These are phyloP conservation scores for Polyploca ridens DNA, from an alignment of 2,888 invertebrate genomes.

Conservation along the genomic window DNA sequence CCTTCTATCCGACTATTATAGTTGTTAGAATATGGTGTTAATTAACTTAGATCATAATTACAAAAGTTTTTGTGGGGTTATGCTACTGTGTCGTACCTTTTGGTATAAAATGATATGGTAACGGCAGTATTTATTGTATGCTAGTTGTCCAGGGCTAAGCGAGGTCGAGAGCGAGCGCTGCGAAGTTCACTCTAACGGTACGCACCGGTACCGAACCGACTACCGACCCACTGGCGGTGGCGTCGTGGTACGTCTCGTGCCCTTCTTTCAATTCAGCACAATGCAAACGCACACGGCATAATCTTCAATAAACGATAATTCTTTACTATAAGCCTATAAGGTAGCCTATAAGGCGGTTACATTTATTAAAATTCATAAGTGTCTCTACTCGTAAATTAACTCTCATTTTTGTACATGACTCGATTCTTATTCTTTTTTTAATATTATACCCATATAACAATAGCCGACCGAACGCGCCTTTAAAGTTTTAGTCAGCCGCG, in stretches of 20 bases:
- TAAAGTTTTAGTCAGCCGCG: slow-evolving; percentile 38
- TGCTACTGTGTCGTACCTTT: slow-evolving; percentile 39
- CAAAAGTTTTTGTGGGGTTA: slow-evolving; percentile 51
- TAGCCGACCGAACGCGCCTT: not conserved
- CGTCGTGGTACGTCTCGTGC: slow-evolving; percentile 29
- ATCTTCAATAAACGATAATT: not conserved
- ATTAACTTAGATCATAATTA: slow-evolving; percentile 57
- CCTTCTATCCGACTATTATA: slow-evolving; percentile 47
- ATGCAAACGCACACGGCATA: not conserved
- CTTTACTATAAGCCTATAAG: too few species aligned
- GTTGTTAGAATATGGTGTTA: slow-evolving; percentile 54
- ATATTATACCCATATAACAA: too few species aligned
- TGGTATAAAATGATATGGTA: slow-evolving; percentile 40
- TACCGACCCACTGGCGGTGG: slow-evolving; percentile 18
- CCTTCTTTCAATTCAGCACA: slow-evolving; percentile 39
- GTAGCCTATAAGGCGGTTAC: not conserved
- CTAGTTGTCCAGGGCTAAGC: slow-evolving; percentile 31
- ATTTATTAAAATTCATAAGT: too few species aligned
- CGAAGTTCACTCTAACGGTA: slow-evolving; percentile 62
- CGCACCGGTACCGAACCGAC: slow-evolving; percentile 54
- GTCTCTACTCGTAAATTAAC: too few species aligned
- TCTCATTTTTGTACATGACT: too few species aligned
- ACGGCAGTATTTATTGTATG: slow-evolving; percentile 25
- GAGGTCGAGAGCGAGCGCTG: slow-evolving; percentile 35
- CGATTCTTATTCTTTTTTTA: too few species aligned